phyloP scores from a whole-genome alignment of 1,140 invertebrate genomes.

The Leptopilina clavipes region DNA sequence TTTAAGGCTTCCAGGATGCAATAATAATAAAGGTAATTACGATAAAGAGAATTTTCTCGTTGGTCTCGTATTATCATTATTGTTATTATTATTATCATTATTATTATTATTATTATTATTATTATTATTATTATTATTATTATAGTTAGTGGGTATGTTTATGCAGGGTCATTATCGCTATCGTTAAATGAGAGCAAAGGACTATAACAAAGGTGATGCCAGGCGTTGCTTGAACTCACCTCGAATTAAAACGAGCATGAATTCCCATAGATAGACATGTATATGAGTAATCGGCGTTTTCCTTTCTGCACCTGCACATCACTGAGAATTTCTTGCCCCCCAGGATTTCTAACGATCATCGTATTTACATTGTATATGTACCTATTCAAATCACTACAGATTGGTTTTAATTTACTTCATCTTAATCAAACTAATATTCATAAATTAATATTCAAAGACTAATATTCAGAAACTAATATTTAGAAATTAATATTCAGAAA shows the following conservation, averaged over 20 bases:
- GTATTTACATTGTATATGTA: not conserved
- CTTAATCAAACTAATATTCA: conserved; percentile 40
- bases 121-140: not conserved
- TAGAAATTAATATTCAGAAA: too few species aligned
- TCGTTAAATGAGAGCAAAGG: conserved; percentile 34
- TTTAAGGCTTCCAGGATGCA: conserved; percentile 29
- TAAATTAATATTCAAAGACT: too few species aligned
- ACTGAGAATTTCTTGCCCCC: not conserved
- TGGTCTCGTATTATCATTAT: not conserved
- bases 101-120: conserved; percentile 6
- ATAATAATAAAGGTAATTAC: conserved; percentile 33
- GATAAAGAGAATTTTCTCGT: conserved; percentile 28
- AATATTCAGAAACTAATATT: too few species aligned
- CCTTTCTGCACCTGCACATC: conserved; percentile 27
- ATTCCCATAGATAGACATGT: conserved; percentile 22
- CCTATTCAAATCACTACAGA: conserved; percentile 12
- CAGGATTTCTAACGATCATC: conserved; percentile 1
- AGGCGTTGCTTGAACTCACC: conserved; percentile 23
- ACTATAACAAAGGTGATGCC: conserved; percentile 26
- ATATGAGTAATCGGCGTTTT: conserved; percentile 30
- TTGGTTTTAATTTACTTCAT: not conserved
- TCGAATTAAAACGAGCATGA: conserved; percentile 29
- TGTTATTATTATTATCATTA: not conserved
- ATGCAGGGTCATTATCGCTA: conserved; percentile 23
- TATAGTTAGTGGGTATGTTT: conserved; percentile 23